Conservation (phyloP, 1,140 invertebrate species). For the Pomphorhynchus laevis region DNA sequence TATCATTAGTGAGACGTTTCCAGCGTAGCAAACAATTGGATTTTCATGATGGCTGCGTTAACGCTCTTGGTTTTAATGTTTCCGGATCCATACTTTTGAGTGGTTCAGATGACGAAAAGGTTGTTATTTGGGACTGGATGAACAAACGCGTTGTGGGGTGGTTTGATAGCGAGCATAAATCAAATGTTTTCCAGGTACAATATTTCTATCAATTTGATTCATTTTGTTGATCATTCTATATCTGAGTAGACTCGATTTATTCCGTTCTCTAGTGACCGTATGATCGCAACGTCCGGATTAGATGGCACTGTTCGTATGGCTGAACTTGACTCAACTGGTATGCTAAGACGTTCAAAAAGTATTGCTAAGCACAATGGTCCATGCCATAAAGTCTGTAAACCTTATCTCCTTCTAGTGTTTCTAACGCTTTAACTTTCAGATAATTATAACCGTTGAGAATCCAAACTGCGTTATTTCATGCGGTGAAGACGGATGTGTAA, state of each 20-base stretch:
- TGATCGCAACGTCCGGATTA: conserved; percentile 43
- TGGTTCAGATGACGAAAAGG: conserved; percentile 49
- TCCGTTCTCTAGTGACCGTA: conserved; percentile 30
- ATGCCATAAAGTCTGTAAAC: conserved; percentile 30
- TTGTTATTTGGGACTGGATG: conserved; percentile 61
- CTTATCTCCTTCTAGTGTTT: too few relatives aligned
- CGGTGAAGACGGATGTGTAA: too few relatives aligned
- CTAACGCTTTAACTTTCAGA: too few relatives aligned
- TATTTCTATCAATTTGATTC: conserved; percentile 16
- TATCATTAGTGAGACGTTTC: too few relatives aligned
- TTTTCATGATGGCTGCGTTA: conserved; percentile 51
- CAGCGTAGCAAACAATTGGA: too few relatives aligned
- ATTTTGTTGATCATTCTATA: neutral
- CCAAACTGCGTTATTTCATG: too few relatives aligned
- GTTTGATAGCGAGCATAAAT: conserved; percentile 38
- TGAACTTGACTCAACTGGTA: conserved; percentile 23
- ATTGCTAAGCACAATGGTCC: conserved; percentile 34
- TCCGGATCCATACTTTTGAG: conserved; percentile 35
- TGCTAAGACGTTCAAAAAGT: conserved; percentile 23
- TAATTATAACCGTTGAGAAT: too few relatives aligned
- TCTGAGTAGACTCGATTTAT: conserved; percentile 31
- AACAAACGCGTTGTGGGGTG: conserved; percentile 27
- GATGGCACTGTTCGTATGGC: conserved; percentile 43
- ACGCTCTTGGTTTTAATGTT: conserved; percentile 49
- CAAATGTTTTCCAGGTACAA: conserved; percentile 55